Conservation (phyloP, 2,888 invertebrate species). For the Drosophila greeni region DNA sequence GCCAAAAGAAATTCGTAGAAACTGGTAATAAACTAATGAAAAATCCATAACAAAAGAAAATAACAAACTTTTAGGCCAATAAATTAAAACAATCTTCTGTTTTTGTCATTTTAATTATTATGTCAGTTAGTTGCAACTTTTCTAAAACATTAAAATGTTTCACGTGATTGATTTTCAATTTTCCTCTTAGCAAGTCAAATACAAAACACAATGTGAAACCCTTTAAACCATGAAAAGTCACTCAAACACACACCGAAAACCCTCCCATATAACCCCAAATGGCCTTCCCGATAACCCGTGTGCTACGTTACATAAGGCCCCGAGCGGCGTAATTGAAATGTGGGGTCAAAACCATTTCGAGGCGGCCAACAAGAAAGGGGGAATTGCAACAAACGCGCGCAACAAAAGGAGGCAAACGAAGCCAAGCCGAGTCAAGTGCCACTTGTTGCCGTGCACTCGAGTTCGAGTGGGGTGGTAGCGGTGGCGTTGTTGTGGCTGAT, state of each 20-base stretch:
- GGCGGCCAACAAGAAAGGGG: constrained; percentile 27
- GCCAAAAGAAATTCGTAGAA: neutral
- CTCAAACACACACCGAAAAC: neutral
- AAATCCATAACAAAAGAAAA: neutral
- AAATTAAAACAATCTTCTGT: neutral
- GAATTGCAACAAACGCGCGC: constrained; percentile 18
- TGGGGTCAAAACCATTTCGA: constrained; percentile 45
- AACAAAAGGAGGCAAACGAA: constrained; percentile 23
- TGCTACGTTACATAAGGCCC: constrained; percentile 22
- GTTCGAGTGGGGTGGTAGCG: constrained; percentile 15
- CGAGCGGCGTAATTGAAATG: constrained; percentile 44
- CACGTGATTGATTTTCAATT: neutral
- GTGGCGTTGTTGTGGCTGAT: neutral
- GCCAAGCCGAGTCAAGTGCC: constrained; percentile 47
- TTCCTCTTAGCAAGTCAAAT: neutral
- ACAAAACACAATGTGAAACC: neutral
- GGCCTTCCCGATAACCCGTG: constrained; percentile 14
- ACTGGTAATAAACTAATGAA: too few species aligned
- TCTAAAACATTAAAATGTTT: too few species aligned
- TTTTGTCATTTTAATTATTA: neutral
- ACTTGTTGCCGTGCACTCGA: constrained; percentile 38
- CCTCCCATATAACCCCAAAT: constrained; percentile 5
- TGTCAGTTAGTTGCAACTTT: neutral
- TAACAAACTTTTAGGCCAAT: neutral
- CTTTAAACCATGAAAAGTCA: neutral